Base-by-base conservation (phyloP, 2,797 vertebrate species). In the Tenualosa thibaudeaui region DNA sequence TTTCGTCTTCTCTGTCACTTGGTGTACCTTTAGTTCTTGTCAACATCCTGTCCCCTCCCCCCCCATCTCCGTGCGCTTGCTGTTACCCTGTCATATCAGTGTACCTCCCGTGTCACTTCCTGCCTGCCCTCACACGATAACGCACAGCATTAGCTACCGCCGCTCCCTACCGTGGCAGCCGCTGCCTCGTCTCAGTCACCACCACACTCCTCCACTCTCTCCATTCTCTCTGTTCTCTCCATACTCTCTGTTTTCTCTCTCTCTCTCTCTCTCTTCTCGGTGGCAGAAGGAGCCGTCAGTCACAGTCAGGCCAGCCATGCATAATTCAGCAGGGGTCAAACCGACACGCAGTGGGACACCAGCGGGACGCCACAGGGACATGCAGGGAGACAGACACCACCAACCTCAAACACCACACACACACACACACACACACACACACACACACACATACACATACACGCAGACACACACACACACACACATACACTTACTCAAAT, bases 111-210 rank as follows among this genome's bases (percentile, higher is more conserved):
- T 88, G 87, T 90, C 89, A 85, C 86, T 89, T 87, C 82, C 87
- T 84, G 86, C 82, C 88, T 87, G 87, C 37, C 81, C 62, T 86
- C 58, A 87, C 83, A 85, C 56, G 85, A 89, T 86, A 87, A 85
- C 86, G 85, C 81, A 84, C 83, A 83, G 88, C 87, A 90, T 91
- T 89, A 89, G 81, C 83, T 62, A 75, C 85, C 87, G 26, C 86
- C 87, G 87, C 83, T 87, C 81, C 53, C 56, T 26, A 54, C 83
- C 83, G 51, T 86, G 78, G 85, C 68, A 40, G 4, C 13, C 62
- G 62, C 6, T 75, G 37, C 31, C 37, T 75, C 24, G 62, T 65
- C 62, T 65, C 24, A 24, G 62, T 31, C 31, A 24, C 22, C 24
- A 3, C 62, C 62, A 71, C 85, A 83, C 85, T 81, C 84, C 37